phyloP scores from a whole-genome alignment of 1,140 invertebrate species.

The Aphelenchoides fujianensis region DNA sequence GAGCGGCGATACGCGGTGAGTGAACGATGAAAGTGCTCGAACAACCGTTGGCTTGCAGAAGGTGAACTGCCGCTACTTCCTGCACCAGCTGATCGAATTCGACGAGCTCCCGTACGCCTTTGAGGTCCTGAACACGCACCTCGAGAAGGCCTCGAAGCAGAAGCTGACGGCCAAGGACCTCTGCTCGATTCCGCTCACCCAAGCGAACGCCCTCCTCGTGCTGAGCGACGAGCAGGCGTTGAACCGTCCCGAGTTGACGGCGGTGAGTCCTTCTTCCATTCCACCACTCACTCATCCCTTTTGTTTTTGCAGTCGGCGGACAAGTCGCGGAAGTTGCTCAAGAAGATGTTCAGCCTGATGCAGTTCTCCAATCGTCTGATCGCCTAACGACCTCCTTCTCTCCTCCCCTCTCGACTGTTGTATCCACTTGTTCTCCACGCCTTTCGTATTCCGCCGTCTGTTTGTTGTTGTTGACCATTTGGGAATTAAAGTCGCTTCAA shows the following conservation, averaged over 20 bases:
- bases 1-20: slow-evolving; percentile 29
- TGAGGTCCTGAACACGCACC: slow-evolving; percentile 14
- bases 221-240: slow-evolving; percentile 14
- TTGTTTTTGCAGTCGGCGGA: slow-evolving; percentile 26
- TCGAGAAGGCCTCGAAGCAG: slow-evolving; percentile 16
- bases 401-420: too few species aligned
- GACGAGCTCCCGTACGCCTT: slow-evolving; percentile 40
- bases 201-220: not conserved
- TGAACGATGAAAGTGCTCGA: not conserved
- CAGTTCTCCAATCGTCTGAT: not conserved
- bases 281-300: not conserved
- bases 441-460: not conserved
- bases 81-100: slow-evolving; percentile 41
- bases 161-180: not conserved
- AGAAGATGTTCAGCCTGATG: slow-evolving; percentile 14
- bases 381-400: not conserved
- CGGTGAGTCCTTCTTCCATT: slow-evolving; percentile 24
- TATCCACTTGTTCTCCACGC: too few species aligned
- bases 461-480: not conserved
- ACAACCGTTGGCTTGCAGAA: slow-evolving; percentile 28
- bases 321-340: slow-evolving; percentile 28
- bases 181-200: slow-evolving; percentile 11
- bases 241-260: slow-evolving; percentile 26
- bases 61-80: slow-evolving; percentile 37
- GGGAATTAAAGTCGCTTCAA: not conserved